A percentile compares a stretch with the other conserved stretches of the same genome.
Conservation (phyloP, 2,113 vertebrate species). For the Pachyramphus minor region DNA sequence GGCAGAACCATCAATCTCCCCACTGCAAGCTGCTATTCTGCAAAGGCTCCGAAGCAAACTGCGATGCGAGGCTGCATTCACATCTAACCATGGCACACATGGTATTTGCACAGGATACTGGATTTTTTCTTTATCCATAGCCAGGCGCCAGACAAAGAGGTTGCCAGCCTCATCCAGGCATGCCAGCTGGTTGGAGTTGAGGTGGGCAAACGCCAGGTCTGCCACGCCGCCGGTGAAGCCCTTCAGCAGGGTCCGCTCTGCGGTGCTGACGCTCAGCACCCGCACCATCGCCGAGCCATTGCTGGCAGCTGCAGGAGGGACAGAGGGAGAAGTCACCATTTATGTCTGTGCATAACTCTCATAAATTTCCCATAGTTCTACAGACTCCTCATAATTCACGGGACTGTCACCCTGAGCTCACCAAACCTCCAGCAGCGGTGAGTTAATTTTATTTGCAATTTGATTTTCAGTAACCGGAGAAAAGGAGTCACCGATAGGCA, state of each 20-base stretch:
- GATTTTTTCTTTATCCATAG: conserved; percentile 87
- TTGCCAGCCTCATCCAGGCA: conserved; percentile 95
- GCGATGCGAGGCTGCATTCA: not conserved
- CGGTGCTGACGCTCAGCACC: conserved; percentile 85
- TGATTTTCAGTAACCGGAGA: not conserved
- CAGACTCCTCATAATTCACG: not conserved
- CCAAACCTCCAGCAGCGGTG: not conserved
- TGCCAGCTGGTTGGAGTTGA: conserved; percentile 92
- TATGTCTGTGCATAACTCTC: not conserved
- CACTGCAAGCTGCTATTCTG: not conserved
- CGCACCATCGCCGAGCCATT: conserved; percentile 93
- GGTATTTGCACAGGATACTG: conserved; percentile 81
- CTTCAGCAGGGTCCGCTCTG: conserved; percentile 89
- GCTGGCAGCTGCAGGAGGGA: conserved; percentile 76
- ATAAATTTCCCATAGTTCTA: not conserved
- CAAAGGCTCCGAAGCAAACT: not conserved
- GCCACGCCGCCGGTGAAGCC: conserved; percentile 92
- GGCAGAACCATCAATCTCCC: fast-evolving
- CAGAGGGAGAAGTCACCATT: not conserved
- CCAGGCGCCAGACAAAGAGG: conserved; percentile 94
- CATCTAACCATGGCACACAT: not conserved
- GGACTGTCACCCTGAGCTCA: not conserved
- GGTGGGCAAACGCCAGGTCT: conserved; percentile 94
- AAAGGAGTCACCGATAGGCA: not conserved
- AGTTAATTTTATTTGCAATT: not conserved